phyloP scores from a whole-genome alignment of 1,140 invertebrate genomes.

The Arion vulgaris region DNA sequence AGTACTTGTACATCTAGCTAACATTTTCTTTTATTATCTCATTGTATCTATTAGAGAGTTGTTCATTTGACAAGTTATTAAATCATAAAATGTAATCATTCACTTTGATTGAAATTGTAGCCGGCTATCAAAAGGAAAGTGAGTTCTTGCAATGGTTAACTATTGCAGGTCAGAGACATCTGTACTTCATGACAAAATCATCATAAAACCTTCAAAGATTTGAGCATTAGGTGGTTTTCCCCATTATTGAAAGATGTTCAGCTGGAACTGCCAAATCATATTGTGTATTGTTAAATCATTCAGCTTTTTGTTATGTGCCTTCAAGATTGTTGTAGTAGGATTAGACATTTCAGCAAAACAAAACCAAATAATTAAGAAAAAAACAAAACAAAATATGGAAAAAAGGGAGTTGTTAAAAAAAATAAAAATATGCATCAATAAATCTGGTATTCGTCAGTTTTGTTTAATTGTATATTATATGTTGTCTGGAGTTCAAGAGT shows the following conservation, averaged over 20 bases:
- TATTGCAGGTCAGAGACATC: no score
- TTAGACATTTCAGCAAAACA: neutral
- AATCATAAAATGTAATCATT: no score
- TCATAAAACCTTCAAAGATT: no score
- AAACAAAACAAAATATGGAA: neutral
- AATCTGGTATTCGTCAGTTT: neutral
- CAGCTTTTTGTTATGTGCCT: neutral
- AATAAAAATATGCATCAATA: neutral
- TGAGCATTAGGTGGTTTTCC: no score
- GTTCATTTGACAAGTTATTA: no score
- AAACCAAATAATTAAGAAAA: neutral
- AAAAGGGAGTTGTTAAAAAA: neutral
- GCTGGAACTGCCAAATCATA: neutral
- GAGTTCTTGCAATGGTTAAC: no score
- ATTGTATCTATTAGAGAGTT: no score
- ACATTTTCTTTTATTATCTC: no score
- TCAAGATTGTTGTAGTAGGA: constrained; percentile 4
- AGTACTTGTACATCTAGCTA: neutral
- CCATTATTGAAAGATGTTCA: neutral
- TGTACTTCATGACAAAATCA: no score
- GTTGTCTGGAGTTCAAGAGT: no score
- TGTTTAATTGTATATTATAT: neutral
- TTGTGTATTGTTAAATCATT: neutral
- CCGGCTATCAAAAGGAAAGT: no score
- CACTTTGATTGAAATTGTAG: no score